Conservation (phyloP, 2,113 vertebrate genomes). For the Gymnarchus niloticus region DNA sequence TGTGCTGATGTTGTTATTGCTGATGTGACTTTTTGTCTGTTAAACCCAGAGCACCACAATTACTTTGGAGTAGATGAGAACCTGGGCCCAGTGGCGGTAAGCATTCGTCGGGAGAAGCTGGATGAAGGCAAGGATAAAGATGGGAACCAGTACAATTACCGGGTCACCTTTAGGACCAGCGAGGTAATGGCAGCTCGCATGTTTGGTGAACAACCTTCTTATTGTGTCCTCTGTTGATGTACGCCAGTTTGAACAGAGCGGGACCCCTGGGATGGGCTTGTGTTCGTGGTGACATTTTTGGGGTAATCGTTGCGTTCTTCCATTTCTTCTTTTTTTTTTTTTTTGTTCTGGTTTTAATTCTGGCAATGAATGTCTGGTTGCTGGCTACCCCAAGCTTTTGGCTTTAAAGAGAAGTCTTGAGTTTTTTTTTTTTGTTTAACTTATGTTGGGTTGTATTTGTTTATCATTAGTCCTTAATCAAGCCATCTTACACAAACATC, state of each 20-base stretch:
- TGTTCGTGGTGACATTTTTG: background rate
- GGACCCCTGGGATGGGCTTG: background rate
- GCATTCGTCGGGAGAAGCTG: slow-evolving; percentile 84
- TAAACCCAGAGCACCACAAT: slow-evolving; percentile 84
- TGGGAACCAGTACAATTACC: slow-evolving; percentile 85
- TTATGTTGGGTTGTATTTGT: background rate
- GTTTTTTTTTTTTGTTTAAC: background rate
- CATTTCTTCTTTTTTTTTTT: background rate
- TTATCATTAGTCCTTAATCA: background rate
- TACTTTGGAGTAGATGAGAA: slow-evolving; percentile 94
- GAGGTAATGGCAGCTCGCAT: slow-evolving; percentile 68
- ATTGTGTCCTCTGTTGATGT: background rate
- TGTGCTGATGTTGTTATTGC: background rate
- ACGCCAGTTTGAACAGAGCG: background rate
- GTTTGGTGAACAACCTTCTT: background rate
- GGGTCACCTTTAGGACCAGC: slow-evolving; percentile 90
- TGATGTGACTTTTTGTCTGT: slow-evolving; percentile 14
- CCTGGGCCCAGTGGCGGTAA: slow-evolving; percentile 90
- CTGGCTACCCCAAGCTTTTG: background rate
- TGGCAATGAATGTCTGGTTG: background rate
- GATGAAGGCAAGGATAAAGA: slow-evolving; percentile 93
- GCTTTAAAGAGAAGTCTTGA: background rate
- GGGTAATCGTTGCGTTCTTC: background rate
- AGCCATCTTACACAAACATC: background rate
- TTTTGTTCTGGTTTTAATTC: slow-evolving; percentile 1